Conservation (phyloP, 2,888 invertebrate species). For the Lycia hirtaria region DNA sequence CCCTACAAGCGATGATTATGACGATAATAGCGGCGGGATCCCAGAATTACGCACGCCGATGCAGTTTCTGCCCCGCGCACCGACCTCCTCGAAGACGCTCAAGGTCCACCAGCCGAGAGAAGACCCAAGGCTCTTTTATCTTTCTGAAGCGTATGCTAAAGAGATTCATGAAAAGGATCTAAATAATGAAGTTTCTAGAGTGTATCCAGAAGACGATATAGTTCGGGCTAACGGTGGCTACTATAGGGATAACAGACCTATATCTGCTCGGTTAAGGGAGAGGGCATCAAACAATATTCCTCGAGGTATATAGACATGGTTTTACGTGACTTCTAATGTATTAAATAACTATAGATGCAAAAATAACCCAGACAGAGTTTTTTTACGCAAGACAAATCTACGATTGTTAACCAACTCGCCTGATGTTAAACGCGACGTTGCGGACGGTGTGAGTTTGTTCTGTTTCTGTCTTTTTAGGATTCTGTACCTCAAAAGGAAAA, state of each 20-base stretch:
- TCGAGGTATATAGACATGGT: constrained; percentile 42
- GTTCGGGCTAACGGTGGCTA: constrained; percentile 53
- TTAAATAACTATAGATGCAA: too few relatives aligned
- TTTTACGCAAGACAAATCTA: too few relatives aligned
- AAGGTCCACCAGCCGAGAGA: constrained; percentile 71
- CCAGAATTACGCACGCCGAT: constrained; percentile 54
- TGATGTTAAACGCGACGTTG: too few relatives aligned
- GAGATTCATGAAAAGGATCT: constrained; percentile 65
- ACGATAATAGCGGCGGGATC: constrained; percentile 70
- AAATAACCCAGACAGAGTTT: too few relatives aligned
- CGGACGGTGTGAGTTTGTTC: too few relatives aligned
- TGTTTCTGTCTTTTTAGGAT: too few relatives aligned
- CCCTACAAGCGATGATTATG: constrained; percentile 66
- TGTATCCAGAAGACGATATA: constrained; percentile 69
- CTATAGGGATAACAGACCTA: constrained; percentile 36
- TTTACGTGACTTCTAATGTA: too few relatives aligned
- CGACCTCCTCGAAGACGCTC: constrained; percentile 55
- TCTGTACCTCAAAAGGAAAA: too few relatives aligned
- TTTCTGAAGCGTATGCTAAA: constrained; percentile 75
- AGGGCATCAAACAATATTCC: constrained; percentile 47
- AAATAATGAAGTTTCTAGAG: constrained; percentile 62
- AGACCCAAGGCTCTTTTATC: constrained; percentile 76
- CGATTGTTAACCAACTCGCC: neutral
- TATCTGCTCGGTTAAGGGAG: constrained; percentile 47
- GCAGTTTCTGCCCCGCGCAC: constrained; percentile 53